Conservation (phyloP, 30 jellyfish, hydroid and myxozoan species). For the Hydractinia echinata region DNA sequence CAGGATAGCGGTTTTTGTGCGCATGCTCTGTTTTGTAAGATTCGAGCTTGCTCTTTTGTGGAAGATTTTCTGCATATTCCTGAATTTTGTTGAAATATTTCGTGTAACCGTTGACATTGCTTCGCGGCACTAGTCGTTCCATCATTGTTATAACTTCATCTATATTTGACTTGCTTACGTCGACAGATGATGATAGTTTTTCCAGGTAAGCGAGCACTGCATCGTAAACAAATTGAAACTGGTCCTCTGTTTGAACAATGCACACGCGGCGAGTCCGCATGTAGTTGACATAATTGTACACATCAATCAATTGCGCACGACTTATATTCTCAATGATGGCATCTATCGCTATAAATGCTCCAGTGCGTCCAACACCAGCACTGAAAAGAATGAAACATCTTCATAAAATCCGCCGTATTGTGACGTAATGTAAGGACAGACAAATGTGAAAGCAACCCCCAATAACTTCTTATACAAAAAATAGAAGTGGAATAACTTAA, state of each 20-base stretch:
- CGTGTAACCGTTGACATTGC: constrained; percentile 55
- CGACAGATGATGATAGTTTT: constrained; percentile 11
- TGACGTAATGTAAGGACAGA: background rate
- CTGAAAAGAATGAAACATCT: constrained; percentile 20
- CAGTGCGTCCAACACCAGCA: constrained; percentile 79
- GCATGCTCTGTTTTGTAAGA: constrained; percentile 51
- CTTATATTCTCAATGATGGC: constrained; percentile 56
- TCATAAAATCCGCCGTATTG: background rate
- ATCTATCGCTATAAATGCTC: constrained; percentile 66
- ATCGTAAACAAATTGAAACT: constrained; percentile 65
- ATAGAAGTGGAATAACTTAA: too few species aligned
- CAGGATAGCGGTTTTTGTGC: constrained; percentile 67
- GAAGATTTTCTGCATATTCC: constrained; percentile 33
- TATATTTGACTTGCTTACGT: constrained; percentile 48
- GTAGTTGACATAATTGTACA: constrained; percentile 67
- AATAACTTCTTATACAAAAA: too few species aligned
- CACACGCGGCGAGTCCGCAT: constrained; percentile 47
- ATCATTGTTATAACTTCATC: constrained; percentile 28
- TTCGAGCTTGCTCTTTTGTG: constrained; percentile 32
- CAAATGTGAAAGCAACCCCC: background rate
- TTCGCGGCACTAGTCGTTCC: constrained; percentile 42
- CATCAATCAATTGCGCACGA: constrained; percentile 40
- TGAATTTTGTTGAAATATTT: constrained; percentile 42
- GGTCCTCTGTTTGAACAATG: constrained; percentile 60
- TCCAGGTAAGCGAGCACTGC: constrained; percentile 30